Evolutionary conservation across 2,888 invertebrate genomes (phyloP), one percentile per base, ranked within the genome.

Genomic region (Callyntrura sp.): DNA sequence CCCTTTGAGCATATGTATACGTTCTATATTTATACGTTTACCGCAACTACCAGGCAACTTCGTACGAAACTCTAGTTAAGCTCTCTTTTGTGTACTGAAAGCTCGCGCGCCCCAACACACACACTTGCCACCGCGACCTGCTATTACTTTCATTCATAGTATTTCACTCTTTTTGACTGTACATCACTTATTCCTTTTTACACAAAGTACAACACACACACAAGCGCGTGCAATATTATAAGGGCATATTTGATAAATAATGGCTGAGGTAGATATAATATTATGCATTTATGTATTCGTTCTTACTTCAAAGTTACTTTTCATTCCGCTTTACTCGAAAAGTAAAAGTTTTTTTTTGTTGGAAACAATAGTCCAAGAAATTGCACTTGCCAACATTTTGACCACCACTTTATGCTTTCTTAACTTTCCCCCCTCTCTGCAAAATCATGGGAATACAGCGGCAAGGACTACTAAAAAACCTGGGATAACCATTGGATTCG

Each of bases 381-480:
- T 65, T 65, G 86, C 62, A 73, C 28, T 84, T 70, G 35, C 70
- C 35, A 70, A 84, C 84, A 73, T 68, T 83, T 55, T 84, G 70
- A 84, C 84, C 83, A 12, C 83, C 51, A 83, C 83, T 83, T 84
- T 84, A 79, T 87, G 81, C 86, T 70, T 87, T 81, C 81, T 68
- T 70, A 81, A 87, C 86, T 87, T 87, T 85, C 48, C 48, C 35
- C 35, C 35, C 35, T 60, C 12, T 45, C 51, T 79, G 17, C 20
- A 28, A 68, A 87, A 55, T 87, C 86, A 65, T 65, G 86, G 86
- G 86, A 86, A 86, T 86, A 79, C 35, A 48, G 48, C 65, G 45
- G 70, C 55, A 55, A 23, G 14, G 68, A 43, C 35, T 8, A 28
- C 35, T 8, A 28, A 23, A 28, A 28, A 78, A 55, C 55, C 23